Conservation (phyloP, 2,888 invertebrate genomes). For the Plemyria rubiginata region DNA sequence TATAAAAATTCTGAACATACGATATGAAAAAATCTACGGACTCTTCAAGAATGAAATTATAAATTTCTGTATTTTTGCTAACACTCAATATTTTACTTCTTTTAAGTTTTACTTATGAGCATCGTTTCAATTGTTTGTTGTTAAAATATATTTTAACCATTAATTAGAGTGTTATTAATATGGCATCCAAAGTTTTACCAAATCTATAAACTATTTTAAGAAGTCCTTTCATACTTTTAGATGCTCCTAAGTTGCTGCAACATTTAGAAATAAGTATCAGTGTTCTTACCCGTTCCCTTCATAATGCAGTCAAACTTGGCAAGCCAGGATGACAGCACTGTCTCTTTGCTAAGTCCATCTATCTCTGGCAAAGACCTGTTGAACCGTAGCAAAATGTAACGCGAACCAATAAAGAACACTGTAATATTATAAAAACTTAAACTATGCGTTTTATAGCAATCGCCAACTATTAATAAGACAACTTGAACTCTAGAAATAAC, state of each 20-base stretch:
- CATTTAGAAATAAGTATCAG: neutral
- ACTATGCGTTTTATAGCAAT: neutral
- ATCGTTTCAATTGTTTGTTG: conserved; percentile 13
- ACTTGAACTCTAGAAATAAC: neutral
- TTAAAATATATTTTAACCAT: neutral
- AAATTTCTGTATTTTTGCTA: conserved; percentile 14
- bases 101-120: conserved; percentile 25
- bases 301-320: conserved; percentile 99
- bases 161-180: neutral
- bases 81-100: conserved; percentile 27
- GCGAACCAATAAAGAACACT: neutral
- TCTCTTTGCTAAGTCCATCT: conserved; percentile 99
- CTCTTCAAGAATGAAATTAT: neutral
- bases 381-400: conserved; percentile 3
- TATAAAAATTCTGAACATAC: no score
- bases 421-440: neutral
- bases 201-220: neutral
- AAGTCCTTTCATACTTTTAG: conserved; percentile 4
- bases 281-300: conserved; percentile 89
- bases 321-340: conserved; percentile 99
- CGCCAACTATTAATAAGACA: neutral
- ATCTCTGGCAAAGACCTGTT: conserved; percentile 98
- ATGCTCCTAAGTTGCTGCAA: conserved; percentile 23
- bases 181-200: neutral
- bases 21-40: neutral